Evolutionary conservation across 2,797 vertebrate genomes (phyloP), one percentile per base, ranked within the genome.

Genomic region (Bovichtus variegatus): DNA sequence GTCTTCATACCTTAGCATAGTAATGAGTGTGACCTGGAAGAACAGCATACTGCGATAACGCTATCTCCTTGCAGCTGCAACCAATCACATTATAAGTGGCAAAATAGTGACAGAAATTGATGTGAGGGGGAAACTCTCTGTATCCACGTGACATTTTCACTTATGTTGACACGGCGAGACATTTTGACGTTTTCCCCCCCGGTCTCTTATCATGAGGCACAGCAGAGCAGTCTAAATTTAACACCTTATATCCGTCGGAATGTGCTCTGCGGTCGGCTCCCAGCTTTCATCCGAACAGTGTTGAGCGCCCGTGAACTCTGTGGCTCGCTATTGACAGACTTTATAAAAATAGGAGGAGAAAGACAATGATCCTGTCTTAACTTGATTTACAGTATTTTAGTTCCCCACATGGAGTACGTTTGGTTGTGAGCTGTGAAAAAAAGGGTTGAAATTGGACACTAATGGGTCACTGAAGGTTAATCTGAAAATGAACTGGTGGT

Each of bases 211-310:
- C 94, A n/a, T 86, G 89, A 92, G 79, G 61, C 81, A 67, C 76
- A 61, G 80, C 88, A 93, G 91, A 88, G 87, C 79, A 2, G 76
- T 87, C 94, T 95, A 95, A 93, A 94, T 95, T 94, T 96, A 95
- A 92, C 85, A 54, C 85, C 85, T 92, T 91, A 81, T 95, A 93
- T 94, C 91, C 43, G 73, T 58, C 73, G 92, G 94, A 95, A 95
- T 95, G 94, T 51, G 67, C 82, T 86, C 89, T 84, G 89, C 67
- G 89, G 82, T 89, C 71, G 74, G 88, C 84, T 77, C 59, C 68
- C 38, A 53, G 87, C 90, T 92, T 93, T 94, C 81, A 91, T 93
- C 89, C 43, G 21, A 23, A 67, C 81, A 46, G 71, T 66, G 82
- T 81, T 80, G 87, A 86, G 87, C 64, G 36, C 73, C 68, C 3